A percentile compares a stretch with the other conserved stretches of the same genome.
phyloP scores from a whole-genome alignment of 2,113 vertebrate species.

The Accipiter cooperii region DNA sequence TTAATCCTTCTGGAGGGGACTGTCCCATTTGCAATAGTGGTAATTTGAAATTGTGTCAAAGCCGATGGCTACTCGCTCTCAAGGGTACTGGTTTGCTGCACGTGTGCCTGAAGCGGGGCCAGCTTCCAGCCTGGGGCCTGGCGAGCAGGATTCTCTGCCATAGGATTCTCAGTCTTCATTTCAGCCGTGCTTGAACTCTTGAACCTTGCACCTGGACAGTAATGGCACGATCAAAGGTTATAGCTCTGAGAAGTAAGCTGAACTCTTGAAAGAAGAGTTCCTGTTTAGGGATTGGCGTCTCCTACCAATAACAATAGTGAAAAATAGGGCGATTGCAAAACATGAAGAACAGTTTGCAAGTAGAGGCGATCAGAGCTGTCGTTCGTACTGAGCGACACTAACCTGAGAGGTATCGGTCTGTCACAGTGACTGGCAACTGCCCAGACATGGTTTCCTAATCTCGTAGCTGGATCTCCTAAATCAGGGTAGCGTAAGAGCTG shows the following conservation, averaged over 20 bases:
- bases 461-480: not conserved
- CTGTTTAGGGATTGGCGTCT: not conserved
- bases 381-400: fast-evolving
- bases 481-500: not conserved
- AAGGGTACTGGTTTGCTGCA: not conserved
- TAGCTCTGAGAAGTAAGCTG: not conserved
- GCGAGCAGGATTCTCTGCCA: not conserved
- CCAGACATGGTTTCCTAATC: not conserved
- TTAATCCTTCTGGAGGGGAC: not conserved
- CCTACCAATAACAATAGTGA: not conserved
- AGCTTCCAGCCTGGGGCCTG: not conserved
- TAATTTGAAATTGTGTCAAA: not conserved
- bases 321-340: not conserved
- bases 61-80: not conserved
- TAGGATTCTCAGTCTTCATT: not conserved
- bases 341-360: not conserved
- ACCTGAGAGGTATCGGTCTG: not conserved
- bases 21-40: not conserved
- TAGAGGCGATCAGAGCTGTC: not conserved
- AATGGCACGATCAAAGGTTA: not conserved
- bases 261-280: not conserved
- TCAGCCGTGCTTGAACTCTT: not conserved
- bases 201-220: not conserved
- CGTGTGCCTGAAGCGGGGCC: not conserved
- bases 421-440: not conserved